These are phyloP conservation scores for Aelia acuminata DNA, from an alignment of 2,888 invertebrate genomes.

Conservation along the genomic window DNA sequence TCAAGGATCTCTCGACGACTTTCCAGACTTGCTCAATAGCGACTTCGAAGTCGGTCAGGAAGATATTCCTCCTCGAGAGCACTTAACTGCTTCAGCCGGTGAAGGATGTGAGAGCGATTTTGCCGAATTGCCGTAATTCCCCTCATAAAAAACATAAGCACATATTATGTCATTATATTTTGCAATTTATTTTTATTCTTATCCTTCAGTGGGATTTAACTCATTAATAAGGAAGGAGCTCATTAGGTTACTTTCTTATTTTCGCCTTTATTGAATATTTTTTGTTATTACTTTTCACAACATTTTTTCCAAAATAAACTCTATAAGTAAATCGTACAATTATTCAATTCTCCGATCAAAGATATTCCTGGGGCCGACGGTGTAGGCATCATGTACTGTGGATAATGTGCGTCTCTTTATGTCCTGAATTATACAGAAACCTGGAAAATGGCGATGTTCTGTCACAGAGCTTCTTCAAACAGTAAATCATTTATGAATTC, in stretches of 20 bases:
- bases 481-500: conserved; percentile 35
- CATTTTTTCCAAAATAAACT: too few species aligned
- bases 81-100: neutral
- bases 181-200: neutral
- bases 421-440: neutral
- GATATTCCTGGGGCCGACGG: neutral
- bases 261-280: too few species aligned
- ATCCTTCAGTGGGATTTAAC: neutral
- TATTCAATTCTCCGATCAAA: too few species aligned
- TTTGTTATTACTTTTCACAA: too few species aligned
- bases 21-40: neutral
- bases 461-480: neutral
- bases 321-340: too few species aligned
- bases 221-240: too few species aligned
- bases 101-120: neutral
- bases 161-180: neutral
- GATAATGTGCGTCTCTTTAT: neutral
- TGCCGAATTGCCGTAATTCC: neutral
- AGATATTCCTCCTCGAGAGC: neutral
- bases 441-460: neutral
- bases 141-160: neutral
- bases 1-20: neutral
- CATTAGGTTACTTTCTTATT: too few species aligned
- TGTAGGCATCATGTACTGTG: neutral
- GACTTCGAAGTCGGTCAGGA: neutral